phyloP scores from a whole-genome alignment of 1,140 invertebrate species.

The Caerostris extrusa region DNA sequence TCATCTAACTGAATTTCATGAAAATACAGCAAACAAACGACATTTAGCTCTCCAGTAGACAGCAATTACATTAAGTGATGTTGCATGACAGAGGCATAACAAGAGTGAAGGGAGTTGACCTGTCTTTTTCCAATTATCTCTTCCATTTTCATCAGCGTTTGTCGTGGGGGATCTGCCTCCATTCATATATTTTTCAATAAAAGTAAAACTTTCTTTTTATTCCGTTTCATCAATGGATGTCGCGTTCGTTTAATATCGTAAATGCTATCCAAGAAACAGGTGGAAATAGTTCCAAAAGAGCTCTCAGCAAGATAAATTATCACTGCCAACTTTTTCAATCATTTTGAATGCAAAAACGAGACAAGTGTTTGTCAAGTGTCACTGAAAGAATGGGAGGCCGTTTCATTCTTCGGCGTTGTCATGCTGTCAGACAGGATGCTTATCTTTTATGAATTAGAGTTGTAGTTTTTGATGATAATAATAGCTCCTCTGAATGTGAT shows the following conservation, averaged over 20 bases:
- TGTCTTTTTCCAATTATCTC: neutral
- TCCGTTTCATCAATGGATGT: neutral
- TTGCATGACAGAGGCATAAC: neutral
- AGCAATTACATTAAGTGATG: neutral
- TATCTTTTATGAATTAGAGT: neutral
- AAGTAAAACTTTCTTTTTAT: neutral
- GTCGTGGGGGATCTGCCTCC: neutral
- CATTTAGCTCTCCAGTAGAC: neutral
- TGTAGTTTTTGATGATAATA: neutral
- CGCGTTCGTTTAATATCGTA: neutral
- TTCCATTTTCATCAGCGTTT: neutral
- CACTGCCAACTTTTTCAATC: neutral
- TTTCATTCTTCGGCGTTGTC: neutral
- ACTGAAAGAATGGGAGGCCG: neutral
- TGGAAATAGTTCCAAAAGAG: neutral
- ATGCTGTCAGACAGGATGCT: neutral
- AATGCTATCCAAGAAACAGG: neutral
- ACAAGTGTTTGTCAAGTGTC: neutral
- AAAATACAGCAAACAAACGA: too few relatives aligned
- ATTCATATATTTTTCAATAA: neutral
- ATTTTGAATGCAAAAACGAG: too few relatives aligned
- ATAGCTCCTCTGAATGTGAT: too few relatives aligned
- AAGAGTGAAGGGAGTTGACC: neutral
- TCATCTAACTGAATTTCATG: too few relatives aligned
- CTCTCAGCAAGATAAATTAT: neutral